These are phyloP conservation scores for Electrophaes corylata DNA, from an alignment of 2,888 invertebrate genomes.

Conservation along the genomic window DNA sequence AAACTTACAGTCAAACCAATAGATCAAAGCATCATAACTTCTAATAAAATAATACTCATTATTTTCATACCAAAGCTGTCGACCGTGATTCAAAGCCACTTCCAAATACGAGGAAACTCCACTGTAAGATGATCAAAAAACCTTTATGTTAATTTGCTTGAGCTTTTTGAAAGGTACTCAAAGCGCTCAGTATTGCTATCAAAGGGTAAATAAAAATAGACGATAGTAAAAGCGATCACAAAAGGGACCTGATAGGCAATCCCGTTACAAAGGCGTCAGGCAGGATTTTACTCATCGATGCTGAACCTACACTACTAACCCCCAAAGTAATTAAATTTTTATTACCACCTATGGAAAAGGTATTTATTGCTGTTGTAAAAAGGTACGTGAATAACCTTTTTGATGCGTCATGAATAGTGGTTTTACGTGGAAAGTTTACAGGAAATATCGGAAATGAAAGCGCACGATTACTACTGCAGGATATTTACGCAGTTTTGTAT, in stretches of 20 bases:
- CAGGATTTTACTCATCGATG: conserved; percentile 32
- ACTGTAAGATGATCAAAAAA: not conserved
- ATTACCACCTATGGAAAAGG: conserved; percentile 33
- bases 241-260: conserved; percentile 42
- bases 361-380: conserved; percentile 41
- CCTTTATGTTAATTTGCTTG: not conserved
- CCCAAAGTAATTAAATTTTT: conserved; percentile 39
- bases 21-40: too few relatives aligned
- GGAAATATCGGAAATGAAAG: conserved; percentile 6
- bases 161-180: not conserved
- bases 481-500: not conserved
- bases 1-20: too few relatives aligned
- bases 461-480: not conserved
- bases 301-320: conserved; percentile 16
- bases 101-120: too few relatives aligned
- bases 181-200: not conserved
- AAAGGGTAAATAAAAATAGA: conserved; percentile 28
- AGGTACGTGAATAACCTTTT: conserved; percentile 30
- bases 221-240: conserved; percentile 28
- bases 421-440: conserved; percentile 20
- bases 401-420: conserved; percentile 30
- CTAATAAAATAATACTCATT: too few relatives aligned
- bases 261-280: conserved; percentile 37
- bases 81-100: too few relatives aligned
- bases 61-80: too few relatives aligned